These are phyloP conservation scores for Nemopilema nomurai DNA, from an alignment of 30 jellyfish, hydroid and myxozoan species.

Conservation along the genomic window DNA sequence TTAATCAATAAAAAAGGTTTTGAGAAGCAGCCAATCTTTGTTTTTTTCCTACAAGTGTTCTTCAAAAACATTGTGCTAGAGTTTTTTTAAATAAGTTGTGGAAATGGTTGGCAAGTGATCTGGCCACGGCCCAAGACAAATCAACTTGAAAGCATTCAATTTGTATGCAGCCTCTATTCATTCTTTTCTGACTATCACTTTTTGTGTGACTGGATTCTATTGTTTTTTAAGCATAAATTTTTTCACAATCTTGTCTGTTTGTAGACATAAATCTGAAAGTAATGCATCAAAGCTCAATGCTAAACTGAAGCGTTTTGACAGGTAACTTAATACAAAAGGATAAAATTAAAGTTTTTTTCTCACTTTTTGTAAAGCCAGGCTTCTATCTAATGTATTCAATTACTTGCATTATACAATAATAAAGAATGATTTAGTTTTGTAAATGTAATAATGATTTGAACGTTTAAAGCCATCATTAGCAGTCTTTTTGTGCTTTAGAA, in stretches of 20 bases:
- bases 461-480: not conserved
- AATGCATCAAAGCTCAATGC: constrained; percentile 24
- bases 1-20: too few relatives aligned
- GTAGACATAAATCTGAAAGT: constrained; percentile 18
- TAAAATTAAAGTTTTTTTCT: not conserved
- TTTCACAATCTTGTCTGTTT: not conserved
- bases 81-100: too few relatives aligned
- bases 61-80: too few relatives aligned
- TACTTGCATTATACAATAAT: not conserved
- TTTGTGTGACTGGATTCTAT: not conserved
- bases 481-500: too few relatives aligned
- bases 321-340: constrained; percentile 9
- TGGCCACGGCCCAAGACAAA: too few relatives aligned
- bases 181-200: not conserved
- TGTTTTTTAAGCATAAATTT: not conserved
- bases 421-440: not conserved
- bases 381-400: not conserved
- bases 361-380: not conserved
- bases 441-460: too few relatives aligned
- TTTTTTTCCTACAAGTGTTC: too few relatives aligned
- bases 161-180: not conserved
- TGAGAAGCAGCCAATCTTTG: too few relatives aligned
- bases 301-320: constrained; percentile 27
- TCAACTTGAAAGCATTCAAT: too few relatives aligned
- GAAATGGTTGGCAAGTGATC: too few relatives aligned